phyloP scores from a whole-genome alignment of 2,797 vertebrate genomes.

The Cichlasoma orientale region DNA sequence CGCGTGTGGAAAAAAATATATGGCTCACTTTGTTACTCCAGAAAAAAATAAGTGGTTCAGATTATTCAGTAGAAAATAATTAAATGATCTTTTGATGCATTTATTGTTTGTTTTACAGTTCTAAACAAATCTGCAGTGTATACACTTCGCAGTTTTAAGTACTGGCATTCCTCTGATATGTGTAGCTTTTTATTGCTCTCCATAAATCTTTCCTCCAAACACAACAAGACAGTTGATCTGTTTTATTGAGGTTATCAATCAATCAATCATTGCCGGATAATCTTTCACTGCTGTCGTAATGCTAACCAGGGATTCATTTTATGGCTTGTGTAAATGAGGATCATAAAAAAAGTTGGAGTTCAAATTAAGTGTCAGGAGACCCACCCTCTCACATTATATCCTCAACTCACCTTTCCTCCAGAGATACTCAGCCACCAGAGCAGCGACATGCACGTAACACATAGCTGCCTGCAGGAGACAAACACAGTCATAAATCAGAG shows the following conservation, averaged over 20 bases:
- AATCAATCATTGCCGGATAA: neutral
- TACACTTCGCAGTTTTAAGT: neutral
- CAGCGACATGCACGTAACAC: constrained; percentile 98
- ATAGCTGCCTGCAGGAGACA: constrained; percentile 88
- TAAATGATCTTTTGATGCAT: too few relatives aligned
- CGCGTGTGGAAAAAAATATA: too few relatives aligned
- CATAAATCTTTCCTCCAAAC: neutral
- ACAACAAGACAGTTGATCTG: neutral
- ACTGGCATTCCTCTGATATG: neutral
- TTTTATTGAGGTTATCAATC: neutral
- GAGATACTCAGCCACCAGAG: constrained; percentile 96
- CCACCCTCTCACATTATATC: neutral
- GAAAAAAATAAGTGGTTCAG: too few relatives aligned
- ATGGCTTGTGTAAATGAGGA: neutral
- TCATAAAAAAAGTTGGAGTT: constrained; percentile 27
- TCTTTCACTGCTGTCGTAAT: neutral
- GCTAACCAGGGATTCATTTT: constrained; percentile 10
- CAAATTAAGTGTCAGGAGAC: neutral
- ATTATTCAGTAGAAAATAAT: too few relatives aligned
- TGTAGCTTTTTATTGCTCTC: neutral
- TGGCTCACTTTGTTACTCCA: neutral
- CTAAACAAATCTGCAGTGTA: neutral
- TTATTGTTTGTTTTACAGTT: neutral
- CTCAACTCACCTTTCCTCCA: constrained; percentile 89
- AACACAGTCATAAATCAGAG: neutral